Conservation (phyloP, 2,113 vertebrate genomes). For the Hyla sarda region DNA sequence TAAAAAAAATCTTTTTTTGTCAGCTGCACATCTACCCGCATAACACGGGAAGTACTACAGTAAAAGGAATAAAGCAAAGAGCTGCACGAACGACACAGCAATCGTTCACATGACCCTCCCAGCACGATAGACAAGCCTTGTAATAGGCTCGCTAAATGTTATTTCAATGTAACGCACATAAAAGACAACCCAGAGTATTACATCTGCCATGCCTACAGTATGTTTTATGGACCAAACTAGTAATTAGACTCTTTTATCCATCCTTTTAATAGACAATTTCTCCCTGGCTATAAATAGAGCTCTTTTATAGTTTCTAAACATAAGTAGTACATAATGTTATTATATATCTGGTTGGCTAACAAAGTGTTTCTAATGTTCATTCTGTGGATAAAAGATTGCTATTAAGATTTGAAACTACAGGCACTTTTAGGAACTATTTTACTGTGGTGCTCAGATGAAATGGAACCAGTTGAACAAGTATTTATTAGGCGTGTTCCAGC, state of each 20-base stretch:
- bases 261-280: constrained; percentile 53
- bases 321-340: background rate
- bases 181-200: constrained; percentile 5
- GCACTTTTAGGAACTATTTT: background rate
- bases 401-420: background rate
- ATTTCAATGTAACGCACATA: background rate
- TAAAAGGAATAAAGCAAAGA: too few relatives aligned
- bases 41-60: too few relatives aligned
- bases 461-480: constrained; percentile 69
- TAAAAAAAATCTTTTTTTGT: too few relatives aligned
- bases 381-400: background rate
- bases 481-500: constrained; percentile 35
- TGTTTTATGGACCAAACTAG: constrained; percentile 60
- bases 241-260: constrained; percentile 60
- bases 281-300: background rate
- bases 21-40: too few relatives aligned
- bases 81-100: too few relatives aligned
- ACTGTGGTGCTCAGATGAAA: constrained; percentile 58
- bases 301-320: background rate
- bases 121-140: too few relatives aligned
- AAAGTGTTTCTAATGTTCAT: background rate
- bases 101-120: too few relatives aligned
- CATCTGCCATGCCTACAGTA: constrained; percentile 56
- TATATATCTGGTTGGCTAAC: background rate
- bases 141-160: too few relatives aligned